Evolutionary conservation across 2,113 vertebrate genomes (phyloP).

Genomic region (Zosterops lateralis): DNA sequence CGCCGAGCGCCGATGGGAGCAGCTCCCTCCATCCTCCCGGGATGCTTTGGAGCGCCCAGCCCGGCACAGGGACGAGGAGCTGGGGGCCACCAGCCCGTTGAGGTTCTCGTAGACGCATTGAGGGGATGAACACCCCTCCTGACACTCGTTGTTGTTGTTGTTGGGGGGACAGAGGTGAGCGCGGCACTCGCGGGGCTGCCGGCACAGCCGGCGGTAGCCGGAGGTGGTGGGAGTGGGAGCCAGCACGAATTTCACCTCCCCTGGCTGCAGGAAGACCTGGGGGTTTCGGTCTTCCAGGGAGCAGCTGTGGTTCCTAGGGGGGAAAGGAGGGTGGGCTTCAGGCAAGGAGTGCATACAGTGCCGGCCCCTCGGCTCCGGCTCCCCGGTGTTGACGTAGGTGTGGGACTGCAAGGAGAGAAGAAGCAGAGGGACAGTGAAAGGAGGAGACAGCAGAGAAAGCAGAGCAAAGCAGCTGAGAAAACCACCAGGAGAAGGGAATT

Average conservation of each 20-base stretch:
- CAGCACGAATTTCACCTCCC: conserved; percentile 94
- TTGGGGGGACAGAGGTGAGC: conserved; percentile 45
- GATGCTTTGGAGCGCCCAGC: conserved; percentile 75
- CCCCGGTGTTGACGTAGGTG: conserved; percentile 94
- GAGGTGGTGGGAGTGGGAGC: conserved; percentile 77
- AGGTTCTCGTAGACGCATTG: conserved; percentile 90
- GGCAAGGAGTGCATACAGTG: conserved; percentile 91
- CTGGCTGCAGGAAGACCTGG: conserved; percentile 90
- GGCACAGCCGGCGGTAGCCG: conserved; percentile 56
- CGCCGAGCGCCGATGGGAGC: conserved; percentile 81
- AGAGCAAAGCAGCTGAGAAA: background rate
- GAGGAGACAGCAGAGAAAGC: background rate
- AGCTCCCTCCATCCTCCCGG: conserved; percentile 62
- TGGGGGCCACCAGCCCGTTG: conserved; percentile 74
- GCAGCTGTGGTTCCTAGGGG: conserved; percentile 78
- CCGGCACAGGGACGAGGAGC: conserved; percentile 28
- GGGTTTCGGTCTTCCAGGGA: conserved; percentile 85
- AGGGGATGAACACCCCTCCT: conserved; percentile 79
- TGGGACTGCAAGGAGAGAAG: conserved; percentile 82
- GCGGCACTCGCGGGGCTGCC: background rate
- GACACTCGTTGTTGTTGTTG: conserved; percentile 82
- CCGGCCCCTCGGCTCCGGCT: conserved; percentile 86
- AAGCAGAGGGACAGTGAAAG: conserved; percentile 43
- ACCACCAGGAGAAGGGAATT: background rate
- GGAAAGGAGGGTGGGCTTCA: conserved; percentile 83